Conservation (phyloP, 2,113 vertebrate genomes). For the Tauraco erythrolophus region DNA sequence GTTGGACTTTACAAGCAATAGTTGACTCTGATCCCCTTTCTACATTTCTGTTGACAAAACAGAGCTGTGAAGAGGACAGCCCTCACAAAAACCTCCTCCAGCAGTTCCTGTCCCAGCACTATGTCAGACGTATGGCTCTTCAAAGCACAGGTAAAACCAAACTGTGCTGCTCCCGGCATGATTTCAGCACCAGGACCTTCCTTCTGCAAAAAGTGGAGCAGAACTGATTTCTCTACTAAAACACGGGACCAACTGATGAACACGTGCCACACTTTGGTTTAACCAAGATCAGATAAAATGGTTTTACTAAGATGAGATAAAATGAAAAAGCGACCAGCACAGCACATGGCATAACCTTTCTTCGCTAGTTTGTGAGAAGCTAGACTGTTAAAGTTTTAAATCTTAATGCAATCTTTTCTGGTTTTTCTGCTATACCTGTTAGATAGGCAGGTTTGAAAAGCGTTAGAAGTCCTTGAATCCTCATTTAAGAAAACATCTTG, state of each 20-base stretch:
- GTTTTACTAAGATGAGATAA: not conserved
- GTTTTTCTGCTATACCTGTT: not conserved
- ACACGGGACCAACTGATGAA: not conserved
- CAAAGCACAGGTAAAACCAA: fast-evolving
- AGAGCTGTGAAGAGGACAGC: not conserved
- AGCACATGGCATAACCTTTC: not conserved
- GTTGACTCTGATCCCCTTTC: not conserved
- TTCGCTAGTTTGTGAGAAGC: not conserved
- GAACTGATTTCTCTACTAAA: not conserved
- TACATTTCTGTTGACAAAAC: not conserved
- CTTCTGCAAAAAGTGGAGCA: not conserved
- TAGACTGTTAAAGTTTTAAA: not conserved
- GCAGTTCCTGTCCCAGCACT: not conserved
- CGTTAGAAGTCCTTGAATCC: not conserved
- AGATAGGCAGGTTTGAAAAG: not conserved
- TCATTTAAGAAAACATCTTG: not conserved
- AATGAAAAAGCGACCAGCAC: not conserved
- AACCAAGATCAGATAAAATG: not conserved
- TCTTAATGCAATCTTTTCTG: not conserved
- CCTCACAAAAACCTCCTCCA: not conserved
- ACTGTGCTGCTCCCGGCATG: not conserved
- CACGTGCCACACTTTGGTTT: not conserved
- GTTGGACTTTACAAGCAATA: not conserved
- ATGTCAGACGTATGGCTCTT: not conserved
- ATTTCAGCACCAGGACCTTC: not conserved